Conservation (phyloP, 2,113 vertebrate genomes). For the Prionailurus viverrinus region DNA sequence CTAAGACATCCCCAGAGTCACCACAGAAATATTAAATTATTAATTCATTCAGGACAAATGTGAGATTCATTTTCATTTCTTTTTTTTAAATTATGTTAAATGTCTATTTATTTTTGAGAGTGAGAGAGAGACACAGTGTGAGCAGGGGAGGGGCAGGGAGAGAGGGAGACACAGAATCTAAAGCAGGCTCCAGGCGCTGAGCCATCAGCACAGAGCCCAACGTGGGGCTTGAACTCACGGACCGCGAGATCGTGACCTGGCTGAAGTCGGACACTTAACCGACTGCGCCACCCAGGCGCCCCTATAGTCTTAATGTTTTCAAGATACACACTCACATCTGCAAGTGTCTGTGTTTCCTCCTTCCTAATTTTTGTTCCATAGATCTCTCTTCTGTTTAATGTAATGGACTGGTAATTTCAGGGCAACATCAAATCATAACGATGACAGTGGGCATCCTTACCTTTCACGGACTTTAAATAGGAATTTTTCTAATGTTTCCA, state of each 20-base stretch:
- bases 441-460: background rate
- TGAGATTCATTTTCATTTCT: background rate
- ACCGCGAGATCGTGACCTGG: too few species aligned
- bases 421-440: background rate
- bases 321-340: too few species aligned
- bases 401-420: background rate
- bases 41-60: background rate
- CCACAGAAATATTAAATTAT: conserved; percentile 18
- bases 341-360: background rate
- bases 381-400: background rate
- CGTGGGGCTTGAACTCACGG: fast-evolving
- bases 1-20: background rate
- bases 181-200: too few species aligned
- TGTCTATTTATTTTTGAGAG: too few species aligned
- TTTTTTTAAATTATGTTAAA: too few species aligned
- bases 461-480: background rate
- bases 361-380: background rate
- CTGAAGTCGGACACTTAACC: too few species aligned
- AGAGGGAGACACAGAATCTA: too few species aligned
- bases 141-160: too few species aligned
- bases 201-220: too few species aligned
- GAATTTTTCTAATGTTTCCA: background rate
- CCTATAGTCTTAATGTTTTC: background rate
- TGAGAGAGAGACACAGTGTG: too few species aligned
- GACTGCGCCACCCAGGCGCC: too few species aligned